Conservation (phyloP, 2,888 invertebrate species). For the Nebria salina region DNA sequence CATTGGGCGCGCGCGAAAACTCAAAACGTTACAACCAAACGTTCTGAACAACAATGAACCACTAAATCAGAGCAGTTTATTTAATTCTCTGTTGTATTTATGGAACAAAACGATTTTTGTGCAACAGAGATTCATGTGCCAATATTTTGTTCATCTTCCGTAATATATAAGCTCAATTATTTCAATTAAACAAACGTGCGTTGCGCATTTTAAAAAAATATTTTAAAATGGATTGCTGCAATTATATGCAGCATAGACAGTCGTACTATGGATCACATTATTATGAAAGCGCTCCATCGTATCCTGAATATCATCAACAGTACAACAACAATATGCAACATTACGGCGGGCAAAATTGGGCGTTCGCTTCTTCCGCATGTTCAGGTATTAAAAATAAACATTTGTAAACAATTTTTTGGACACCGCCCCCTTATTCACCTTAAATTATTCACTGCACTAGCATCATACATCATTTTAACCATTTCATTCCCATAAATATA, state of each 20-base stretch:
- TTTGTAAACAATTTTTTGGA: not conserved
- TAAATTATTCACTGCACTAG: not conserved
- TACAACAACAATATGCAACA: slow-evolving; percentile 55
- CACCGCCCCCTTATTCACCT: not conserved
- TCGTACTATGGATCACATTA: slow-evolving; percentile 58
- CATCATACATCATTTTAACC: not conserved
- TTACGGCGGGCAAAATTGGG: slow-evolving; percentile 57
- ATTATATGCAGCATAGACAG: slow-evolving; percentile 60
- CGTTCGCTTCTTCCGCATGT: slow-evolving; percentile 55
- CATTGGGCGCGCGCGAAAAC: not conserved
- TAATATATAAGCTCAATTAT: not conserved
- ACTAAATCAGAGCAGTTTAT: not conserved
- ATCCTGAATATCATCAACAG: slow-evolving; percentile 56
- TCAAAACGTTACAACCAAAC: not conserved
- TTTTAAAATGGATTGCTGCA: slow-evolving; percentile 60
- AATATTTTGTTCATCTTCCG: not conserved
- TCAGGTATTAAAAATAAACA: slow-evolving; percentile 49
- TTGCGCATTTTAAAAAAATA: not conserved
- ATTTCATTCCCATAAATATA: too few relatives aligned
- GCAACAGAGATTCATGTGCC: slow-evolving; percentile 2
- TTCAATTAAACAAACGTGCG: not conserved
- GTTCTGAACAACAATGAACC: not conserved
- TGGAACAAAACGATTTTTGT: not conserved
- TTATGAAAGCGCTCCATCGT: slow-evolving; percentile 57
- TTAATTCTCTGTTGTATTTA: not conserved